Base-by-base conservation (phyloP, 2,888 invertebrate genomes). In the Nomada lathburiana region DNA sequence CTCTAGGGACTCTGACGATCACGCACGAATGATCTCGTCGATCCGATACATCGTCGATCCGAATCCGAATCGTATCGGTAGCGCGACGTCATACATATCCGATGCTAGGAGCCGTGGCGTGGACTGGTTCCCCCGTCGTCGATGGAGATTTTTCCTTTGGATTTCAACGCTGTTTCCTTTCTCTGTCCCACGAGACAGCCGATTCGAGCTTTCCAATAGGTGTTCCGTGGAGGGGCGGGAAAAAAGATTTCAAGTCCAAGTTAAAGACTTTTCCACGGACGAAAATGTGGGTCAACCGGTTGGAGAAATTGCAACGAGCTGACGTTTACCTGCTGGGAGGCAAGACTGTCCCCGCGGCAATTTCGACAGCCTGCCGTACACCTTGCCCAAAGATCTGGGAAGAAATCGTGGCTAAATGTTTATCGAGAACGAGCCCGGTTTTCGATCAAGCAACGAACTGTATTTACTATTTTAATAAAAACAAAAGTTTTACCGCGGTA, bases 51-150 rank as follows among this genome's bases (percentile, higher is more conserved):
- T 91, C 87, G 89, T 67, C 86, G 83, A 86, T 80, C 79, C 85
- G 86, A 89, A 88, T 89, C 85, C 86, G 86, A 90, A 91, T 90
- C 90, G 89, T 91, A 91, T 91, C 90, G 90, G 87, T 87, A 85
- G 86, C 87, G 84, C 87, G 89, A 90, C 83, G 92, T 92, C 92
- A 91, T 92, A 92, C 91, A 92, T 92, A 91, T 88, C 90, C 87
- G 88, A 91, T 91, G 89, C 84, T 87, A 80, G 80, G 78, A 84
- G 85, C 86, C 87, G 77, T 85, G 86, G 85, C 87, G 77, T 85
- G 86, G 85, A 86, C 78, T 73, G 20, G 0, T 50, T 52, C 11
- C 55, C 55, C 69, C 68, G 71, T 76, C 75, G 67, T 73, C 82
- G 76, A 63, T 65, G 53, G 65, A 86, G 81, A 84, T 85, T 87